Evolutionary conservation across 2,797 vertebrate species (phyloP).

Genomic region (Sebastes hopkinsi): DNA sequence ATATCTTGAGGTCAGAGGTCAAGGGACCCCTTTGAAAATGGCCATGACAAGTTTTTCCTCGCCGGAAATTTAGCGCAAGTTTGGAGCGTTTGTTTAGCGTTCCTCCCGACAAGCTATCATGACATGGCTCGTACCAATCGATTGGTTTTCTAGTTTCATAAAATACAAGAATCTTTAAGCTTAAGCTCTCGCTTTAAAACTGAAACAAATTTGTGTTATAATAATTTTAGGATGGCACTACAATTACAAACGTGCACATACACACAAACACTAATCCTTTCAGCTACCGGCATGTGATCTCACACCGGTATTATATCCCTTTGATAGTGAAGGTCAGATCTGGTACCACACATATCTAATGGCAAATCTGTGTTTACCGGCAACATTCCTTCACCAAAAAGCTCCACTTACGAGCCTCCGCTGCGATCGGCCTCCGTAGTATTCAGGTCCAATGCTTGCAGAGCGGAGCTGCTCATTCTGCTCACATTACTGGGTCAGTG

Average conservation of each 20-base stretch:
- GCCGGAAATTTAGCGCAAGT: fast-evolving
- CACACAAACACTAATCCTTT: background rate
- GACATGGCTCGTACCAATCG: too few relatives aligned
- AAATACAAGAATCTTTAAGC: too few relatives aligned
- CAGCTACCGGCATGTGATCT: background rate
- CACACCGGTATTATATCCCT: slow-evolving; percentile 13
- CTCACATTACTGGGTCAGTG: slow-evolving; percentile 75
- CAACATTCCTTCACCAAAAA: slow-evolving; percentile 63
- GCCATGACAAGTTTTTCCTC: too few relatives aligned
- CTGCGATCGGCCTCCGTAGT: slow-evolving; percentile 33
- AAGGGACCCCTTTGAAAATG: too few relatives aligned
- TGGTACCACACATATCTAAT: slow-evolving; percentile 59
- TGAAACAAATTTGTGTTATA: too few relatives aligned
- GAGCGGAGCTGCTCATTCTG: slow-evolving; percentile 46
- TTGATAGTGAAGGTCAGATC: slow-evolving; percentile 55
- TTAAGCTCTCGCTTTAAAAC: too few relatives aligned
- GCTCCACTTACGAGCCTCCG: slow-evolving; percentile 46
- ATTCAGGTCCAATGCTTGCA: slow-evolving; percentile 30
- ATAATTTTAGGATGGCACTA: background rate
- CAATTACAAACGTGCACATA: background rate
- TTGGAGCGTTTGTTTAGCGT: too few relatives aligned
- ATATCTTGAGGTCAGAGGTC: too few relatives aligned
- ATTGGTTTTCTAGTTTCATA: too few relatives aligned
- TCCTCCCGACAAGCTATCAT: too few relatives aligned
- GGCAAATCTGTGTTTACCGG: slow-evolving; percentile 62